Base-by-base conservation (phyloP, 1,140 invertebrate species). In the Bradynema listronoti region DNA sequence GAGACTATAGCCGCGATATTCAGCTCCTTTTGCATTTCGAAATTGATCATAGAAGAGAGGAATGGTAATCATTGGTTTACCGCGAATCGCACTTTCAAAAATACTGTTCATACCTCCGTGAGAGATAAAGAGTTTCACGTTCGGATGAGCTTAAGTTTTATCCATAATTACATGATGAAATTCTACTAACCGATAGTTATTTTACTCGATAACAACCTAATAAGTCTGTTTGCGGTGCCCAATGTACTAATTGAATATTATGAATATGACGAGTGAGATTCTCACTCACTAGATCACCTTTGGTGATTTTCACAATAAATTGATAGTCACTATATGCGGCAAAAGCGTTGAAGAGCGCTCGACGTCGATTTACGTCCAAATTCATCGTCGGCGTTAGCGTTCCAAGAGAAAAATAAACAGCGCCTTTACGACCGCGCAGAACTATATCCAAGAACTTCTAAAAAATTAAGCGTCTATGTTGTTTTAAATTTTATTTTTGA, bases 11-110 rank as follows among this genome's bases (percentile, higher is more conserved):
- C 56, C 61, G n/a, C 66, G 42, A 30, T 71, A 70, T 45, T 68
- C 66, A 29, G 58, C 56, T 32, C 32, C 25, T 56, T 68, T 68
- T 43, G 68, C 64, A 61, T 69, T 69, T 29, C 63, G 30, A 27
- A 58, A 52, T 53, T 73, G 71, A 57, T 73, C 71, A 30, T 61
- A 68, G 42, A 60, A 65, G n/a, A 74, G 30, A 4, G 71, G 71
- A 19, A 74, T 42, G 27, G 50, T 52, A 19, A 73, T 25, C 22
- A 73, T 33, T n/a, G 71, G 71, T 6, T 67, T 54, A 22, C 61
- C 65, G 29, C 55, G 53, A 36, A 59, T 56, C 9, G 65, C 56
- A 36, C 55, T 55, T 65, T 73, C 71, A 30, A 71, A 27, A 11
- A 56, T 25, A 41, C 49, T 49, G 43, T 74, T 74, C 51, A 68